Base-by-base conservation (phyloP, 1,140 invertebrate genomes). In the Eueides isabella region DNA sequence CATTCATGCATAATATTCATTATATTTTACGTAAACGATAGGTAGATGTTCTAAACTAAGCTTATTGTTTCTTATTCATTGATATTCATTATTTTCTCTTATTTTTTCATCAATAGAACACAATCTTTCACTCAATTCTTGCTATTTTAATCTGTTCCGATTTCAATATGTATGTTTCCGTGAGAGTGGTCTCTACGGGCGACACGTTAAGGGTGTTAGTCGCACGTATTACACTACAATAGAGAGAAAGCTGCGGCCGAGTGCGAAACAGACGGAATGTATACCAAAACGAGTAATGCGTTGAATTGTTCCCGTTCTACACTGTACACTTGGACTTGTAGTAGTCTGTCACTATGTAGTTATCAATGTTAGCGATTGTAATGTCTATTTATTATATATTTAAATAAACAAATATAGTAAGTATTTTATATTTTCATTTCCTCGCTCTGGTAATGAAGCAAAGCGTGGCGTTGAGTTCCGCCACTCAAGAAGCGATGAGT, bases 211-310 rank as follows among this genome's bases (percentile, higher is more conserved):
- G 61, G 38, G 66, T 41, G 55, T 28, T 48, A 74, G 23, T 69
- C n/a, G 72, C 38, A 68, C 41, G 72, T 30, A 63, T 30, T 23
- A 29, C 23, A 30, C 26, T 64, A 74, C 72, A 68, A 74, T 69
- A 74, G 66, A 69, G 72, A 74, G 72, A 74, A 74, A 74, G 72
- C 72, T 62, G 61, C 19, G 19, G 38, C 26, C 61, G 61, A 30
- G 29, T 31, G 67, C 72, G 72, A 74, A 68, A 74, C 66, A 63
- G 66, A 61, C 61, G 67, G 72, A 74, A 74, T 74, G 72, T 74
- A 35, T 74, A 68, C 72, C 72, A 74, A 74, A 74, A 68, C 66
- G 61, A 69, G 72, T 68, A 74, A 69, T 74, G 72, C 72, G 72
- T 62, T 74, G 72, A 69, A 74, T 74, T 74, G 72, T 74, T 74